phyloP scores from a whole-genome alignment of 2,113 vertebrate species.

The Antigone vipio region DNA sequence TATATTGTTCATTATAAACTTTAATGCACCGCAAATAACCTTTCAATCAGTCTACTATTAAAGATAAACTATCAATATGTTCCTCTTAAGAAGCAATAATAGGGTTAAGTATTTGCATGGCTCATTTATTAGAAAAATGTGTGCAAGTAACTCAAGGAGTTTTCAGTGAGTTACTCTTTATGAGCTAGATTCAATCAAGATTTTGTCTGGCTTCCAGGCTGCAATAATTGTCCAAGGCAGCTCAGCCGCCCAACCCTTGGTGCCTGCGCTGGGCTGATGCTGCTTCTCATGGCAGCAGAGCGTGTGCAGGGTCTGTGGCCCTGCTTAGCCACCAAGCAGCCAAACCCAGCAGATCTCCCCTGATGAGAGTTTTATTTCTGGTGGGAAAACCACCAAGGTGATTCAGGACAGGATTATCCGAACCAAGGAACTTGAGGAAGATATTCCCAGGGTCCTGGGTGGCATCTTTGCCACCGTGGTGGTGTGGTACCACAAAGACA shows the following conservation, averaged over 20 bases:
- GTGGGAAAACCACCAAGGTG: not conserved
- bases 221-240: not conserved
- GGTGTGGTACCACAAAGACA: not conserved
- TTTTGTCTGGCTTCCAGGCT: slow-evolving; percentile 11
- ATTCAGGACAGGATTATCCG: rapidly evolving
- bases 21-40: not conserved
- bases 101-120: slow-evolving; percentile 44
- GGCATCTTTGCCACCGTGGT: rapidly evolving
- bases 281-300: not conserved
- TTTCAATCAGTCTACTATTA: not conserved
- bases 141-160: slow-evolving; percentile 54
- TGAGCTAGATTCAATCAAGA: slow-evolving; percentile 33
- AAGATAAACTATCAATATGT: not conserved
- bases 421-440: not conserved
- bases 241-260: not conserved
- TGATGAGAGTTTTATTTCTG: not conserved
- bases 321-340: not conserved
- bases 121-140: slow-evolving; percentile 59
- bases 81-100: not conserved
- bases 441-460: not conserved
- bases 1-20: not conserved
- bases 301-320: not conserved
- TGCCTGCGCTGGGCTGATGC: not conserved
- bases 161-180: slow-evolving; percentile 46
- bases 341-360: not conserved